These are phyloP conservation scores for Papilio gigon DNA, from an alignment of 2,888 invertebrate genomes.

Conservation along the genomic window DNA sequence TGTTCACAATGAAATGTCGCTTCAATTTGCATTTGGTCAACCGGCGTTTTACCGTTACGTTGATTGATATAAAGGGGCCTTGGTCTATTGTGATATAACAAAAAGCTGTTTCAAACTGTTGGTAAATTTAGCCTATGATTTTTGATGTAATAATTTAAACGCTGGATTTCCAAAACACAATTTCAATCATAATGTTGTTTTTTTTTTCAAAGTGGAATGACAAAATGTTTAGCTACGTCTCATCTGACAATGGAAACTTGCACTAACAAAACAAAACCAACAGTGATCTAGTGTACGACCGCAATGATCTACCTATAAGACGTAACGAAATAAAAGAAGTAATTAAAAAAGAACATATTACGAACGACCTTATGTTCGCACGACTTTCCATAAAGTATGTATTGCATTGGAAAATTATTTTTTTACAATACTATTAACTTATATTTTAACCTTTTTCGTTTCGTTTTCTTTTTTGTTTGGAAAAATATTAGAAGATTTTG, in stretches of 20 bases:
- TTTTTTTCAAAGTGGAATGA: too few relatives aligned
- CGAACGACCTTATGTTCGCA: background rate
- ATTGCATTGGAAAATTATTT: background rate
- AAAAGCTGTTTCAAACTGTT: background rate
- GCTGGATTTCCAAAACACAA: background rate
- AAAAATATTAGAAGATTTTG: too few relatives aligned
- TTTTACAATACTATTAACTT: background rate
- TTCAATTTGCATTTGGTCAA: slow-evolving; percentile 47
- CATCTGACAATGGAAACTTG: background rate
- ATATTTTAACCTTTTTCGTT: too few relatives aligned
- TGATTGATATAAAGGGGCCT: slow-evolving; percentile 49
- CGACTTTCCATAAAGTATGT: background rate
- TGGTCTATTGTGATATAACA: slow-evolving; percentile 35
- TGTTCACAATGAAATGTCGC: slow-evolving; percentile 40
- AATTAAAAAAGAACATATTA: too few relatives aligned
- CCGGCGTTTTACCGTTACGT: slow-evolving; percentile 56
- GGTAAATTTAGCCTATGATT: background rate
- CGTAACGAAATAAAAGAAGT: too few relatives aligned
- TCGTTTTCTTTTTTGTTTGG: too few relatives aligned
- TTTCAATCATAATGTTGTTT: too few relatives aligned
- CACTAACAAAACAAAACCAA: background rate
- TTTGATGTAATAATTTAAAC: background rate
- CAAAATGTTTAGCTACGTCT: background rate
- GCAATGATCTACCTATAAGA: too few relatives aligned
- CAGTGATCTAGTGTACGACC: too few relatives aligned